Percentiles rank a stretch among this genome's conserved stretches.
phyloP scores from a whole-genome alignment of 2,888 invertebrate genomes.

The Megamerina dolium region DNA sequence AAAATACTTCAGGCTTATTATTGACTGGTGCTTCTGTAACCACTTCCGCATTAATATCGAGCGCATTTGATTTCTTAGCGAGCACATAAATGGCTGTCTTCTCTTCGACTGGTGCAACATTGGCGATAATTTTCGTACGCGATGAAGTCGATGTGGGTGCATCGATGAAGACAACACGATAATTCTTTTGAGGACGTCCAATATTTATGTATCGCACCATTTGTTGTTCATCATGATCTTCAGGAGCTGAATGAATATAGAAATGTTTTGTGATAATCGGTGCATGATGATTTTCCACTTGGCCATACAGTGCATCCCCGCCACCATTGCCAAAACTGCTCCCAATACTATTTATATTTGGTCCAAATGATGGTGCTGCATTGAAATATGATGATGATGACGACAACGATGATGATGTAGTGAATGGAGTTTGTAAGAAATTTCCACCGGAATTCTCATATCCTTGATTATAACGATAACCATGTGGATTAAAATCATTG shows the following conservation, averaged over 20 bases:
- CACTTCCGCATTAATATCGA: slow-evolving; percentile 39
- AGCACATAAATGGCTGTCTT: slow-evolving; percentile 48
- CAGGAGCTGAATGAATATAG: slow-evolving; percentile 44
- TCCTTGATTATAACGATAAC: slow-evolving; percentile 33
- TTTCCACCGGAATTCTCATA: slow-evolving; percentile 26
- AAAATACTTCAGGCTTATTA: slow-evolving; percentile 46
- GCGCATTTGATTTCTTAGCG: slow-evolving; percentile 39
- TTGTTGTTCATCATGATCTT: slow-evolving; percentile 42
- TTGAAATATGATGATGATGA: slow-evolving; percentile 30
- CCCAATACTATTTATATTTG: background rate
- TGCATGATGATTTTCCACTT: slow-evolving; percentile 31
- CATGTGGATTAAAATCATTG: slow-evolving; percentile 38
- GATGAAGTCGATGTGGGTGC: slow-evolving; percentile 38
- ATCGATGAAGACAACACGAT: slow-evolving; percentile 46
- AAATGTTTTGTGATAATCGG: slow-evolving; percentile 42
- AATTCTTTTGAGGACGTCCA: slow-evolving; percentile 41
- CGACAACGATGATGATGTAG: slow-evolving; percentile 6
- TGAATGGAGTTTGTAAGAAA: slow-evolving; percentile 23
- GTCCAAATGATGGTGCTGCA: slow-evolving; percentile 20
- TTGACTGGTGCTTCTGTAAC: slow-evolving; percentile 36
- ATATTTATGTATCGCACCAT: slow-evolving; percentile 41
- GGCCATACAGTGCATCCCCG: slow-evolving; percentile 29
- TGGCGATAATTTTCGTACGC: slow-evolving; percentile 41
- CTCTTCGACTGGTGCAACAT: slow-evolving; percentile 42
- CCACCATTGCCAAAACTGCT: slow-evolving; percentile 16